Evolutionary conservation across 2,797 vertebrate genomes (phyloP).

Genomic region (Pterois miles): DNA sequence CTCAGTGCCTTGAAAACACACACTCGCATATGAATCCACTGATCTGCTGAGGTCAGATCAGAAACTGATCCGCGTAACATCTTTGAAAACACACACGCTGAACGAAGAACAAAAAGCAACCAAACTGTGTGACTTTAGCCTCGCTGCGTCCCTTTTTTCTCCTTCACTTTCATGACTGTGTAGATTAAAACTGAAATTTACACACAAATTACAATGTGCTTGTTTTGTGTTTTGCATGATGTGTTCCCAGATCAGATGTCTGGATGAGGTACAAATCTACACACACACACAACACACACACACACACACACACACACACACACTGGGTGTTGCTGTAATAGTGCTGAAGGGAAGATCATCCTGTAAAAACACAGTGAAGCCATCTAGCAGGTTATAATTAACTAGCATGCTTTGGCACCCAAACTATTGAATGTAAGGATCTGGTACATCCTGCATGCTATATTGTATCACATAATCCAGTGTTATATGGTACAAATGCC

Average conservation of each 20-base stretch:
- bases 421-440: not conserved
- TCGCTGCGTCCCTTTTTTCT: not conserved
- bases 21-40: not conserved
- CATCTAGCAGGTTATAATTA: not conserved
- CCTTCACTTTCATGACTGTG: not conserved
- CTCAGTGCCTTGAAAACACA: conserved; percentile 5
- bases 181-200: not conserved
- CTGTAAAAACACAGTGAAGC: not conserved
- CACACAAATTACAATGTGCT: not conserved
- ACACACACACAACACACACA: not conserved
- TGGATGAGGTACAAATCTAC: not conserved
- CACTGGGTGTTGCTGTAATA: conserved; percentile 17
- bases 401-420: not conserved
- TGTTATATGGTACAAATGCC: not conserved
- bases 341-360: not conserved
- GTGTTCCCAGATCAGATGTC: conserved; percentile 19
- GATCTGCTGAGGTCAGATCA: conserved; percentile 20
- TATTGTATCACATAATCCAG: not conserved
- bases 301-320: too few species aligned
- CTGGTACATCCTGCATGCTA: not conserved
- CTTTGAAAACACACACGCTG: not conserved
- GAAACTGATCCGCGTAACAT: conserved; percentile 19
- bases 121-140: not conserved
- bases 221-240: not conserved
- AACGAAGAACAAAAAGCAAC: not conserved